A percentile compares a stretch with the other conserved stretches of the same genome.
These are phyloP conservation scores for Patella pellucida DNA, from an alignment of 2,888 invertebrate genomes.

Conservation along the genomic window DNA sequence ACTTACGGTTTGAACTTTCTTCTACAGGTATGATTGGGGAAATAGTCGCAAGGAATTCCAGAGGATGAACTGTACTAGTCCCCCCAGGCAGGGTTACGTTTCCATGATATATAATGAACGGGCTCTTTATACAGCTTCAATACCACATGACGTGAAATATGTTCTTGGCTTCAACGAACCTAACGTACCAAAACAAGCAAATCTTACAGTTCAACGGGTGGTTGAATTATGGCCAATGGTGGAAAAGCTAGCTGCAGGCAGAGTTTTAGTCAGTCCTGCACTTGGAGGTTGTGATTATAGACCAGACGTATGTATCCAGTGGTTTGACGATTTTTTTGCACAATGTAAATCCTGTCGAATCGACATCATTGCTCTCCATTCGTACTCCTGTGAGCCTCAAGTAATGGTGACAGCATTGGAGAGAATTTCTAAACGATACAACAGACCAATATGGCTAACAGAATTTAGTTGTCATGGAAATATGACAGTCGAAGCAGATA, in stretches of 20 bases:
- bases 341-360: conserved; percentile 6
- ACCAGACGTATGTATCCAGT: conserved; percentile 4
- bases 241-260: conserved; percentile 21
- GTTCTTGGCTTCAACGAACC: conserved; percentile 52
- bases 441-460: conserved; percentile 32
- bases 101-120: conserved; percentile 47
- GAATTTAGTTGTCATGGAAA: conserved; percentile 31
- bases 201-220: conserved; percentile 39
- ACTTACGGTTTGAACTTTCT: no score
- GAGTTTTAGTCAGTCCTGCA: conserved; percentile 11
- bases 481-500: conserved; percentile 7
- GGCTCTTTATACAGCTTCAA: background rate
- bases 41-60: no score
- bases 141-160: conserved; percentile 31
- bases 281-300: conserved; percentile 7
- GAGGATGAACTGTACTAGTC: no score
- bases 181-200: conserved; percentile 42
- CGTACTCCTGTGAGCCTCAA: conserved; percentile 10
- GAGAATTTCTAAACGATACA: conserved; percentile 23
- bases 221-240: conserved; percentile 42
- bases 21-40: no score
- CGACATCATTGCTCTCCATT: conserved; percentile 18
- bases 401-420: conserved; percentile 8
- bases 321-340: conserved; percentile 15
- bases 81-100: conserved; percentile 24